phyloP scores from a whole-genome alignment of 2,113 vertebrate species.

The Artemisiospiza belli region DNA sequence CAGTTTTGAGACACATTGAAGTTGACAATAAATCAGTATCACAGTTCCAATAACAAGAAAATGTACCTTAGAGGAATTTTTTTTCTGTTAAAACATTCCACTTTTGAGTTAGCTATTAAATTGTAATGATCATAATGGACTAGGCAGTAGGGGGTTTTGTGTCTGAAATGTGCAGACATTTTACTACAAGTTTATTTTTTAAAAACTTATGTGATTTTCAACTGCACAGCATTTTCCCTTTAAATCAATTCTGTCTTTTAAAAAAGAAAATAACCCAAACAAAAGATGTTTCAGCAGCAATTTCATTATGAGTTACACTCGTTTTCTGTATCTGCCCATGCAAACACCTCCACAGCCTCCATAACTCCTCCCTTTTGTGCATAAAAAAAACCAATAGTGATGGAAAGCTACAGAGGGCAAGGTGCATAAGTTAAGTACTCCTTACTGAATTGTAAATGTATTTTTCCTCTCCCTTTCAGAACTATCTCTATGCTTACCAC shows the following conservation, averaged over 20 bases:
- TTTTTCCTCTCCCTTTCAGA: slow-evolving; percentile 18
- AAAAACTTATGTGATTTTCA: background rate
- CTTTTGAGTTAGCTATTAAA: slow-evolving; percentile 25
- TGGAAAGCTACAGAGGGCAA: background rate
- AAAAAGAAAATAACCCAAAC: background rate
- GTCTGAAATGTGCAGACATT: background rate
- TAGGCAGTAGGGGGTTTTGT: background rate
- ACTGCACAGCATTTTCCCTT: background rate
- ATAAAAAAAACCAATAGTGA: background rate
- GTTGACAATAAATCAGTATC: slow-evolving; percentile 43
- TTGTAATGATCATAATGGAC: slow-evolving; percentile 16
- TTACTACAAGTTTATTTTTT: background rate
- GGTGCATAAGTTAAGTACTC: background rate
- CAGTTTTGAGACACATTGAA: slow-evolving; percentile 62
- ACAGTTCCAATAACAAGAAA: slow-evolving; percentile 21
- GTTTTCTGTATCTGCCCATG: background rate
- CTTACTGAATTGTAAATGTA: background rate
- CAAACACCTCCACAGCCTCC: background rate
- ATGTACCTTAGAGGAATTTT: slow-evolving; percentile 21
- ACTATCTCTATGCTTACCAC: background rate
- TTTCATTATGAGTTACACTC: background rate
- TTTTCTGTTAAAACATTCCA: background rate
- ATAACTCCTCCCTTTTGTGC: background rate
- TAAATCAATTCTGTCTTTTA: background rate
- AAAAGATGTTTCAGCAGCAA: background rate